Evolutionary conservation across 2,888 invertebrate species (phyloP).

Genomic region (Labia minor): DNA sequence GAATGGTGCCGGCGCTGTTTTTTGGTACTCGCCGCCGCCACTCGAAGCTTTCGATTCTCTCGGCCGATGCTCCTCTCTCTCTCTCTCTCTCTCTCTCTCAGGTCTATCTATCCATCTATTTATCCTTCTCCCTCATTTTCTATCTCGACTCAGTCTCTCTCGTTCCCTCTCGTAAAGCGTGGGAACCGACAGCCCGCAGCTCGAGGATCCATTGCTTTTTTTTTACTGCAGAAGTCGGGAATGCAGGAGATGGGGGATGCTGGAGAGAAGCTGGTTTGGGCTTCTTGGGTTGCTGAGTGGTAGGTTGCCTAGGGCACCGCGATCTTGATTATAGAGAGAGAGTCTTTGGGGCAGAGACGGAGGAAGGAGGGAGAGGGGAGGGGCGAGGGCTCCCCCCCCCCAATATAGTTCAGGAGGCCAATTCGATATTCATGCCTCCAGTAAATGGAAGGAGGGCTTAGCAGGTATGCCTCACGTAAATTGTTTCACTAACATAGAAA

Average conservation of each 20-base stretch:
- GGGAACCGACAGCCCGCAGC: constrained; percentile 13
- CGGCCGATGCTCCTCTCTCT: too few relatives aligned
- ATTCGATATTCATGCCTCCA: too few relatives aligned
- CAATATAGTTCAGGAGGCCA: constrained; percentile 4
- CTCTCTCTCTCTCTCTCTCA: too few relatives aligned
- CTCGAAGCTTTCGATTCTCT: too few relatives aligned
- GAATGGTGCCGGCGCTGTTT: too few relatives aligned
- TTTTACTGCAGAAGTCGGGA: neutral
- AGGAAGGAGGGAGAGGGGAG: neutral
- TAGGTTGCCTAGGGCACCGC: neutral
- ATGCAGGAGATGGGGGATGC: too few relatives aligned
- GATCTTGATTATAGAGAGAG: constrained; percentile 1
- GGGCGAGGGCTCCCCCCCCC: too few relatives aligned
- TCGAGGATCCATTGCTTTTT: neutral
- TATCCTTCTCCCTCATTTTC: neutral
- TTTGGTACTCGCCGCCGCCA: too few relatives aligned
- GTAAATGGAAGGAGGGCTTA: too few relatives aligned
- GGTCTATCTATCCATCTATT: neutral
- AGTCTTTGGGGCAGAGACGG: neutral
- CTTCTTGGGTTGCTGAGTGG: neutral
- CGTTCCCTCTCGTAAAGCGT: neutral
- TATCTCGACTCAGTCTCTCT: neutral
- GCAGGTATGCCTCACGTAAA: too few relatives aligned
- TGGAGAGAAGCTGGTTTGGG: neutral
- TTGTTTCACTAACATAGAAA: too few relatives aligned